Evolutionary conservation across 2,797 vertebrate genomes (phyloP), one percentile per base, ranked within the genome.

Genomic region (Prionace glauca): DNA sequence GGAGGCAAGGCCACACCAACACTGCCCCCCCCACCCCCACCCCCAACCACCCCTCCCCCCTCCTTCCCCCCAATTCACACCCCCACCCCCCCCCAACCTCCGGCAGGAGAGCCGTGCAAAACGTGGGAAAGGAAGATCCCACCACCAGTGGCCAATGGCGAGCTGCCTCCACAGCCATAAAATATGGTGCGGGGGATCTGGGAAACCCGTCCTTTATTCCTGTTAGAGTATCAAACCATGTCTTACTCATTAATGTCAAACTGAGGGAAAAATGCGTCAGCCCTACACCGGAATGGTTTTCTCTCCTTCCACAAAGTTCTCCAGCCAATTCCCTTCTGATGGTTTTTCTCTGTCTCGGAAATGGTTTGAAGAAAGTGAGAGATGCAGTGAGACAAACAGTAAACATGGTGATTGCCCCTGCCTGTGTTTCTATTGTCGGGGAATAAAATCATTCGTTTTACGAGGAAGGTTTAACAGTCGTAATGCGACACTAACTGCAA

Each of bases 371-470:
- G 69, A 41, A 16, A n/a, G 41, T 74, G 4, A 94, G 50, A 74
- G 41, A 26, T 50, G 93, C 69, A 7, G 20, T 71, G 41, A 74
- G 50, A 2, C 12, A 26, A 60, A 88, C 24, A 62, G 56, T 0
- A 1, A 32, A 24, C 12, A 1, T 62, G 29, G 26, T 56, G 16
- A 74, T 56, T 94, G 69, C 26, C 67, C 24, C 50, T 62, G 56
- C 7, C 72, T 32, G 9, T 36, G 32, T 7, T 67, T 72, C 36
- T 94, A 71, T 72, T 72, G 36, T 45, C 24, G 36, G 67, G 65
- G n/a, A 94, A 72, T 72, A 94, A 71, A 94, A 67, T 29, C 67
- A 94, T 94, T 71, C 45, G 65, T 94, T 94, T 94, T 94, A 72
- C 7, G 24, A 94, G 65, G 20, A 45, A 24, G 45, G 2, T 16